Base-by-base conservation (phyloP, 1,140 invertebrate species). In the Bombus cullumanus region DNA sequence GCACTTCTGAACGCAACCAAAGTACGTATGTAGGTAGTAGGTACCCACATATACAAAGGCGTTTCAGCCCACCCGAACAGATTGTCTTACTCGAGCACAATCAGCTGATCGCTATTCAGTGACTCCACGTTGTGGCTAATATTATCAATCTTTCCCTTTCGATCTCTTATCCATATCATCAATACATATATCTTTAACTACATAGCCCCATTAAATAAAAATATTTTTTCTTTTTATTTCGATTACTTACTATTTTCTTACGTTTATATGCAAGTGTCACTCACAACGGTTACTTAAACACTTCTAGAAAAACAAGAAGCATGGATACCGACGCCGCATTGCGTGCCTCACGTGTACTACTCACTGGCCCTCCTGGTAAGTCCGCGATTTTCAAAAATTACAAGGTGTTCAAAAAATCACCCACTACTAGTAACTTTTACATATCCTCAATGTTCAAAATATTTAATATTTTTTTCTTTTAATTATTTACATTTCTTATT, bases 341-440 rank as follows among this genome's bases (percentile, higher is more conserved):
- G 81, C 78, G 79, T 59, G 72, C 71, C n/a, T 62, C 68, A 18
- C 86, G 87, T 64, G 81, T 93, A 91, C 88, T 93, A 62, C 82
- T 93, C 22, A 88, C 89, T 18, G 91, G 92, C n/a, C 87, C 89
- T 18, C 91, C 92, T 68, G 92, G 92, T 92, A 71, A 88, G 69
- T 37, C 72, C 83, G 79, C 83, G 31, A 66, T 5, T 85, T 85
- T 82, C 41, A n/a, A 83, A 66, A 66, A 34, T 31, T 77, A 53
- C 43, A 3, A 9, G 15, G 1, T 31, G 34, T 79, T 71, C 3
- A 12, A 78, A 78, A 69, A 53, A 34, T 79, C n/a, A 13, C 18
- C 0, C 0, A 10, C 31, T n/a, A 28, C 22, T 59, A 25, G 9
- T 53, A 22, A 22, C 15, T 13, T 22, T 13, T 31, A 3, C 5